phyloP scores from a whole-genome alignment of 2,888 invertebrate genomes.

The Cerceris rybyensis region DNA sequence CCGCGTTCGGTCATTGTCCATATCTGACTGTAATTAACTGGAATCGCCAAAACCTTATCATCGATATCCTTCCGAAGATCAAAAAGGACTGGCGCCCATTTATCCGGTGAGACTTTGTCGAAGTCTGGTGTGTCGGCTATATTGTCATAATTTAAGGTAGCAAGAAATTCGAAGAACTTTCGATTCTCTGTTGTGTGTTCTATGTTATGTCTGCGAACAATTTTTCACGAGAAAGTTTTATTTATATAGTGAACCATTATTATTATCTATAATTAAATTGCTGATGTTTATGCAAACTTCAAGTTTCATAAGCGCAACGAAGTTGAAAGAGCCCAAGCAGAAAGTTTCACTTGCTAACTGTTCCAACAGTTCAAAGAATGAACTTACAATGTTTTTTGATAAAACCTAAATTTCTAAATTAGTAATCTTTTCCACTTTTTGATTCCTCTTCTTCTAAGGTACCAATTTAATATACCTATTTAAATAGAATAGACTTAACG shows the following conservation, averaged over 20 bases:
- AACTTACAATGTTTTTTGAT: no score
- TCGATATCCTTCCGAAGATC: conserved; percentile 59
- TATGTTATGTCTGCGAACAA: conserved; percentile 61
- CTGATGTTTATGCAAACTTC: not conserved
- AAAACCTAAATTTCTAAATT: no score
- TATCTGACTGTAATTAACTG: not conserved
- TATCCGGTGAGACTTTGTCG: conserved; percentile 53
- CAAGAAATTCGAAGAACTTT: conserved; percentile 64
- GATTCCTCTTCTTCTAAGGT: no score
- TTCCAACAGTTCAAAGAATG: no score
- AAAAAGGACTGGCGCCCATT: conserved; percentile 68
- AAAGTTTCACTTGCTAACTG: no score
- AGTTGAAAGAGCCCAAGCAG: no score
- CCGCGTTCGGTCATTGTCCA: conserved; percentile 69
- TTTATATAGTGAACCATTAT: not conserved
- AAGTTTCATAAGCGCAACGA: no score
- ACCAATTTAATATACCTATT: no score
- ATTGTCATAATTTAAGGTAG: conserved; percentile 57
- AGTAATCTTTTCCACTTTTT: no score
- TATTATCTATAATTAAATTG: not conserved
- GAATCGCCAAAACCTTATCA: not conserved
- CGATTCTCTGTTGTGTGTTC: conserved; percentile 60
- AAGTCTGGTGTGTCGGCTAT: conserved; percentile 54
- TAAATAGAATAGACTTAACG: no score
- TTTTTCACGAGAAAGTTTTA: not conserved